Evolutionary conservation across 2,888 invertebrate species (phyloP).

Genomic region (Stegophylla sp.): DNA sequence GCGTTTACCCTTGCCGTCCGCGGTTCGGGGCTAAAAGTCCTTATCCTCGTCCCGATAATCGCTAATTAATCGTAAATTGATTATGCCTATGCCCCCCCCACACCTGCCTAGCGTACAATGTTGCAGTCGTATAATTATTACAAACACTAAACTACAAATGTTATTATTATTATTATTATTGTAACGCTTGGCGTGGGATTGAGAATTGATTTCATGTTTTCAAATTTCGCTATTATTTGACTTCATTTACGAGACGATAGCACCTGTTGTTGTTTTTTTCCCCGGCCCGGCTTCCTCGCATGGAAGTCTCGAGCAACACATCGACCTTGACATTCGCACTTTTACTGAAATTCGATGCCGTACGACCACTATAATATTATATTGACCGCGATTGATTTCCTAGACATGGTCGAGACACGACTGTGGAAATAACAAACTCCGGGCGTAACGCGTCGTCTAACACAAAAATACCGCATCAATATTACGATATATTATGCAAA

Average conservation of each 20-base stretch:
- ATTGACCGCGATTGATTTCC: conserved; percentile 1
- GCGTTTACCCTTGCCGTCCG: conserved; percentile 41
- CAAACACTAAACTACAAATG: background rate
- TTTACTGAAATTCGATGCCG: background rate
- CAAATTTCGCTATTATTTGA: background rate
- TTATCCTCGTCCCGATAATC: conserved; percentile 54
- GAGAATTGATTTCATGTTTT: conserved; percentile 19
- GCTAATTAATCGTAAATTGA: conserved; percentile 50
- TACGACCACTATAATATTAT: background rate
- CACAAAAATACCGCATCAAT: background rate
- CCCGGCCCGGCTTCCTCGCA: background rate
- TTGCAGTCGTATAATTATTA: background rate
- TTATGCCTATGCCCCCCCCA: background rate
- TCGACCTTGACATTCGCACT: conserved; percentile 52
- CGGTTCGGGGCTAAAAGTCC: conserved; percentile 42
- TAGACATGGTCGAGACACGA: background rate
- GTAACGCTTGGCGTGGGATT: background rate
- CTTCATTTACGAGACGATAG: background rate
- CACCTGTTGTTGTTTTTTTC: background rate
- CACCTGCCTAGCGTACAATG: no score
- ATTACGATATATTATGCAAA: background rate
- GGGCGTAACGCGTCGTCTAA: no score
- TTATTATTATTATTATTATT: background rate
- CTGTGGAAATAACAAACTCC: background rate
- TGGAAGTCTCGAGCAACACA: background rate